Base-by-base conservation (phyloP, 2,888 invertebrate genomes). In the Malacosoma neustria region DNA sequence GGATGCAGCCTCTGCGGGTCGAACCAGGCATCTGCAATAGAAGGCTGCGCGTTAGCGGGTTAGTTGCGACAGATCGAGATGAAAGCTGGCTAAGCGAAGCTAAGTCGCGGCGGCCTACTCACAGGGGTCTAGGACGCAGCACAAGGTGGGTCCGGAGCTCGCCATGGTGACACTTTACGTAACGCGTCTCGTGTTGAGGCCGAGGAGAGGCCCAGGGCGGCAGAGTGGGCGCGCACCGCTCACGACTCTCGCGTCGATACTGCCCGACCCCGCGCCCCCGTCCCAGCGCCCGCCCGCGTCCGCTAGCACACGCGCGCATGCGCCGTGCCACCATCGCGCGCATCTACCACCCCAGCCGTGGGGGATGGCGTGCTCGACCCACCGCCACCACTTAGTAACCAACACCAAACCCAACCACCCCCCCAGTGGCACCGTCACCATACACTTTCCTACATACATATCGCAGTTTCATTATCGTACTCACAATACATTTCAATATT, bases 1-100 rank as follows among this genome's bases (percentile, higher is more conserved):
- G 95, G 95, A 87, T 95, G 93, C 86, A 95, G 92, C 87, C 93
- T 92, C 87, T 94, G 93, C 70, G 95, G 95, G 84, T 94, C 93
- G 90, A 95, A 95, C 95, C 95, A 95, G 88, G 94, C 93, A 91
- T 94, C 95, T 95, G 93, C 66, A 94, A 92, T 86, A 85, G 87
- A 88, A 80, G 79, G 79, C 77, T 69, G 79, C 74, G 80, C 66
- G 84, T 84, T 84, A 85, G 84, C 80, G 81, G 77, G 84, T 85
- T 82, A 84, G 85, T 85, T 66, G 82, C 84, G 81, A 82, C 67
- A 79, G 73, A 52, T 45, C 57, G 57, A 66, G 64, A 71, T 52
- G 50, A 41, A 72, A 72, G 71, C 71, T 49, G 66, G 66, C 62
- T 54, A 75, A 70, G 72, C 68, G 53, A 48, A 54, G 61, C 57